Conservation (phyloP, 2,797 vertebrate species). For the Molossus alvarezi region DNA sequence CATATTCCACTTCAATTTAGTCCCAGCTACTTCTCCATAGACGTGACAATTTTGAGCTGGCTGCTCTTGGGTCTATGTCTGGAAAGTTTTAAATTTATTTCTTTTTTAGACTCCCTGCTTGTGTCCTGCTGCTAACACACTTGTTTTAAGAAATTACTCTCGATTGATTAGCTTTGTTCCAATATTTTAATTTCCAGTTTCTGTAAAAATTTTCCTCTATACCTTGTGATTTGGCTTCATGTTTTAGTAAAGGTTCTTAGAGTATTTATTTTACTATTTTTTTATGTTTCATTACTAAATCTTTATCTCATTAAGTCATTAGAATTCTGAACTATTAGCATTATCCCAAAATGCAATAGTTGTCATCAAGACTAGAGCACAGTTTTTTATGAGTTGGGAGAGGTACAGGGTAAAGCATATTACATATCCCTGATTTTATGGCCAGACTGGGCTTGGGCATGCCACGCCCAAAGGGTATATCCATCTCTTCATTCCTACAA, state of each 20-base stretch:
- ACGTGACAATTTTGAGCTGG: neutral
- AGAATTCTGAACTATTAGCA: neutral
- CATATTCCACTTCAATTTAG: neutral
- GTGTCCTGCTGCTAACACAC: conserved; percentile 49
- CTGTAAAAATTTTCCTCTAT: neutral
- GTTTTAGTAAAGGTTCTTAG: conserved; percentile 55
- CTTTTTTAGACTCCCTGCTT: conserved; percentile 23
- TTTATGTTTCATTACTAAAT: neutral
- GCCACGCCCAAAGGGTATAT: neutral
- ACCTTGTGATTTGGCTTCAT: neutral
- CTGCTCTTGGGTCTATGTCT: neutral
- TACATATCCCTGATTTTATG: neutral
- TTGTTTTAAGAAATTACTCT: conserved; percentile 66
- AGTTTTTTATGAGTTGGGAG: neutral
- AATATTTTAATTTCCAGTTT: conserved; percentile 44
- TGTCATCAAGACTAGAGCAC: neutral
- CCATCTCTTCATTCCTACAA: neutral
- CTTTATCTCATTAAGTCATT: neutral
- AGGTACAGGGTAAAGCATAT: neutral
- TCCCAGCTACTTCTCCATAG: neutral
- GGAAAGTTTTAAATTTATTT: conserved; percentile 57
- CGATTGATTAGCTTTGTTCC: conserved; percentile 53
- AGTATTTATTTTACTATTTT: conserved; percentile 41
- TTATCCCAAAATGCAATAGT: neutral
- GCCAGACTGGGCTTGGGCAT: neutral